Evolutionary conservation across 2,888 invertebrate genomes (phyloP), one percentile per base, ranked within the genome.

Genomic region (Tethea ocularis): DNA sequence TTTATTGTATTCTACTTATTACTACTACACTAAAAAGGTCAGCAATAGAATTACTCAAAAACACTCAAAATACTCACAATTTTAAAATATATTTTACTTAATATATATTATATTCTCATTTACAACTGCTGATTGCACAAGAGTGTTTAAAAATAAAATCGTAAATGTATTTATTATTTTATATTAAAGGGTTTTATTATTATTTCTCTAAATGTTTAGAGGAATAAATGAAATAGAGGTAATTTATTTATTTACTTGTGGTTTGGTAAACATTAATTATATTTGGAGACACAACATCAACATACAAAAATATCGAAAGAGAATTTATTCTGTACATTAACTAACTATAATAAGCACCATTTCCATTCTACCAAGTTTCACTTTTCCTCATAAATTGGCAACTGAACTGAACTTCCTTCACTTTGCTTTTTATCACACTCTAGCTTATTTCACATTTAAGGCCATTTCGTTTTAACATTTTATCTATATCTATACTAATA

Each of bases 331-430:
- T 92, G 91, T 93, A 93, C 93, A 93, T 84, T 79, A 83, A 86
- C 91, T 92, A 92, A 89, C 90, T 91, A 90, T 89, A 81, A 80
- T 83, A 91, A 93, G 93, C 93, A 93, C 93, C 93, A 91, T 90
- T 84, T 85, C 88, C 83, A 87, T 87, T 87, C 83, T 84, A 86
- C 80, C 80, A 85, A 78, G 75, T 75, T 75, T 71, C 56, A 51
- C 51, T 72, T 66, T 66, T 71, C 66, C 69, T 77, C 70, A 75
- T 69, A 72, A 73, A 78, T 82, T 83, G 81, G 83, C 81, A 82
- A 80, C 78, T 78, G 76, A 77, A 72, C 74, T 76, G 60, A 62
- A 62, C 69, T 67, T 66, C 57, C 69, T 67, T 66, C 57, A 66
- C 66, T 67, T 53, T 20, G 17, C 29, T 26, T 57, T 67, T 63